Base-by-base conservation (phyloP, 2,888 invertebrate species). In the Agonopterix alstromeriana region DNA sequence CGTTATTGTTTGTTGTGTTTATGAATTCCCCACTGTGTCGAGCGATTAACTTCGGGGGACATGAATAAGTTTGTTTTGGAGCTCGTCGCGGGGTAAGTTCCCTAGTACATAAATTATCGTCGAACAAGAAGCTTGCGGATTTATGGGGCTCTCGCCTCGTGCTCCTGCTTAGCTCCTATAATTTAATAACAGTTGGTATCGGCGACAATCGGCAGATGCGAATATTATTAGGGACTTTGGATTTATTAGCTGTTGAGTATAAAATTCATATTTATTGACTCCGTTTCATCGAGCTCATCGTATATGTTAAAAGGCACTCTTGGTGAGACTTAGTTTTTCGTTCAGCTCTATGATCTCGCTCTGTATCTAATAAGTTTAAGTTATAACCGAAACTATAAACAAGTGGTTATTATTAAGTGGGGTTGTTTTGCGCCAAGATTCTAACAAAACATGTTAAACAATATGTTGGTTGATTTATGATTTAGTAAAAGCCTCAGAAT, bases 61-160 rank as follows among this genome's bases (percentile, higher is more conserved):
- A 66, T 64, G 66, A 73, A 69, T 73, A 73, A 74, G 65, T 69
- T 67, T 67, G 64, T 65, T 63, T 64, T 59, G 54, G 56, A 55
- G 59, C 53, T 55, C 55, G 48, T 55, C 50, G 48, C 49, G 50
- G 52, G 52, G 52, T 56, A 69, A 72, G 61, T 67, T 70, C 59
- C 58, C 54, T 50, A 58, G 70, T 66, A 67, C 72, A 75, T 76
- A 75, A 78, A 74, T 75, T 76, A 75, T 70, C 58, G 56, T 57
- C 58, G 67, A 60, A 69, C 70, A 70, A 73, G 68, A 68, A 66
- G 65, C 61, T 57, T 57, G 50, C 57, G 58, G 68, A 77, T 77
- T 77, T 76, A 76, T 74, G 67, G 66, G 55, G 54, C 47, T 47
- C 51, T 60, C 65, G 56, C 56, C 49, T 43, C 56, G 52, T 65